These are phyloP conservation scores for Aldabrachelys gigantea DNA, from an alignment of 2,113 vertebrate genomes.

Conservation along the genomic window DNA sequence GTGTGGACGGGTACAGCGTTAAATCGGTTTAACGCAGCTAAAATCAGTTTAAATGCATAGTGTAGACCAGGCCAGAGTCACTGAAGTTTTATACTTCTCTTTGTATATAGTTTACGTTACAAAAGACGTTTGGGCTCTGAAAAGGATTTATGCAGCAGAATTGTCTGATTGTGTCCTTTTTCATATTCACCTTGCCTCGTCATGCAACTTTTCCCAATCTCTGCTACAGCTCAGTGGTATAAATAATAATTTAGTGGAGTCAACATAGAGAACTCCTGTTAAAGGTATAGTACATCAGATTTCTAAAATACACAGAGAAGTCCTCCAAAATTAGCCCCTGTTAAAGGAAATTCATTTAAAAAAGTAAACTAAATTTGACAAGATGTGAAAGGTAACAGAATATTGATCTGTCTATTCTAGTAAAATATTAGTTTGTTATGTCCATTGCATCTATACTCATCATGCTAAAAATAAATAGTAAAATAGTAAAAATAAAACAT, in stretches of 20 bases:
- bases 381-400: neutral
- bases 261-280: neutral
- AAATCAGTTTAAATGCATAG: too few relatives aligned
- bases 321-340: neutral
- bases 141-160: conserved; percentile 66
- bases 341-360: neutral
- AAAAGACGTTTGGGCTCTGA: conserved; percentile 45
- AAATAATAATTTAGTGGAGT: neutral
- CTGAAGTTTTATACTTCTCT: conserved; percentile 69
- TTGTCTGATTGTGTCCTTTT: conserved; percentile 46
- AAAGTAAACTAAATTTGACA: neutral
- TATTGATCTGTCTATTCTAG: neutral
- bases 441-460: neutral
- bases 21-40: too few relatives aligned
- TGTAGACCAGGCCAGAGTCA: conserved; percentile 33
- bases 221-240: neutral
- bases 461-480: neutral
- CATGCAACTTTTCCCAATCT: conserved; percentile 12
- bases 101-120: conserved; percentile 67
- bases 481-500: neutral
- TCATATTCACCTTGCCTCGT: neutral
- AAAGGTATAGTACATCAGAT: neutral
- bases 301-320: neutral
- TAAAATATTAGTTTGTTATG: neutral
- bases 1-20: too few relatives aligned